Evolutionary conservation across 2,113 vertebrate genomes (phyloP).

Genomic region (Malurus cyaneus): DNA sequence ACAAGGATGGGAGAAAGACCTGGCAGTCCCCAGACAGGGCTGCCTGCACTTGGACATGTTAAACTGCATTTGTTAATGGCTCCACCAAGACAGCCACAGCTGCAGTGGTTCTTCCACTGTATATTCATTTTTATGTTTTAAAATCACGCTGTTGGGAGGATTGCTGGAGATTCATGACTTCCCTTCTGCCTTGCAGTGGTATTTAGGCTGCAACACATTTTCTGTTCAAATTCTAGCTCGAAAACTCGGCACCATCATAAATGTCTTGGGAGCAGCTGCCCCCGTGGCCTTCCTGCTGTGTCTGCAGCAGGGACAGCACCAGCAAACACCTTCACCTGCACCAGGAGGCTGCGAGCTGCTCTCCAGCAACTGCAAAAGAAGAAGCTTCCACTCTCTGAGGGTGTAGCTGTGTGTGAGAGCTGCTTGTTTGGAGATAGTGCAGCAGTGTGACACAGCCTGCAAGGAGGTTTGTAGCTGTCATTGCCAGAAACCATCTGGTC

Average conservation of each 20-base stretch:
- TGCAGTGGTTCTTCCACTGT: not conserved
- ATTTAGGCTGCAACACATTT: not conserved
- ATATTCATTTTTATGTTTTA: not conserved
- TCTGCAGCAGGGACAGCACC: not conserved
- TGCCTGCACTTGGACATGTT: not conserved
- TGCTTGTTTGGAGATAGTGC: not conserved
- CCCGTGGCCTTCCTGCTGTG: not conserved
- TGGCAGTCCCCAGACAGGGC: not conserved
- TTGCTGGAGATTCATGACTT: not conserved
- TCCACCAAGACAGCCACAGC: conserved; percentile 18
- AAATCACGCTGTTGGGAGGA: not conserved
- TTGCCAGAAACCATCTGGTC: not conserved
- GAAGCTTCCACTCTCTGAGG: not conserved
- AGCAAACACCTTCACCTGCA: not conserved
- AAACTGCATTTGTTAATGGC: conserved; percentile 17
- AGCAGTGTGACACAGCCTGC: not conserved
- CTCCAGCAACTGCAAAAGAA: not conserved
- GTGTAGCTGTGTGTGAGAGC: not conserved
- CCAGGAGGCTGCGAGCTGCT: not conserved
- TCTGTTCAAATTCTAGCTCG: not conserved
- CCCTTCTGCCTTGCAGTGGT: not conserved
- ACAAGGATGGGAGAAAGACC: not conserved
- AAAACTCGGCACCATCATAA: fast-evolving
- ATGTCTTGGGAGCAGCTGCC: not conserved
- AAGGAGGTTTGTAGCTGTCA: not conserved